Evolutionary conservation across 2,797 vertebrate genomes (phyloP), one percentile per base, ranked within the genome.

Genomic region (Hafferia zeledoni): DNA sequence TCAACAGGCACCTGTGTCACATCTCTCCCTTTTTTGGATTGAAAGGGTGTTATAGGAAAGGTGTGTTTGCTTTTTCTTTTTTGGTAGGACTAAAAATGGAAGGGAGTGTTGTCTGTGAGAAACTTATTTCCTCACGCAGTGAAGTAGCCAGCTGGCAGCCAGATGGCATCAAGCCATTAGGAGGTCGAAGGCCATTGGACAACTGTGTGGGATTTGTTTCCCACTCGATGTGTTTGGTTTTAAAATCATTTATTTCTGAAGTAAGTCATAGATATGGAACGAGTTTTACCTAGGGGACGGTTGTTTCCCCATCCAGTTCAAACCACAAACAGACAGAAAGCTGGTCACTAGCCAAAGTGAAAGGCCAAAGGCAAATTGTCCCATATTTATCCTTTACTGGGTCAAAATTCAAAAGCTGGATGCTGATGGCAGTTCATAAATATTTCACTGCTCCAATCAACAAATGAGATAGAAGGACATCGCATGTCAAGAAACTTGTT

Each of bases 311-410:
- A 79, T 94, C 95, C 82, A 97, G 76, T 94, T 96, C 94, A 97
- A 97, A 97, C 94, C 97, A 94, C 96, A 97, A 91, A 96, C 87
- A 92, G 96, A 98, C 96, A 98, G 96, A 98, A 97, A 97, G 56
- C 95, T 97, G 97, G 93, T 96, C 44, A 41, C 44, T 72, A 60
- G 97, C 97, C 96, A 97, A 92, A 95, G 60, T 77, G 83, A 94
- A 96, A 92, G 93, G 96, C 95, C 96, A 97, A 96, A 96, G 95
- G 64, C 72, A 92, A 86, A 72, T 50, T 76, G 85, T 97, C 95
- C 91, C 97, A 95, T 96, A 90, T 87, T 80, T 93, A 95, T 97
- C 79, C 76, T 86, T 81, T 79, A 78, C 90, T 89, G 74, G 90
- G 85, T 94, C 71, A 85, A 89, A 94, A 86, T 82, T 81, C 75